A percentile compares a stretch with the other conserved stretches of the same genome.
Conservation (phyloP, 2,888 invertebrate genomes). For the Mythimna lalbum region DNA sequence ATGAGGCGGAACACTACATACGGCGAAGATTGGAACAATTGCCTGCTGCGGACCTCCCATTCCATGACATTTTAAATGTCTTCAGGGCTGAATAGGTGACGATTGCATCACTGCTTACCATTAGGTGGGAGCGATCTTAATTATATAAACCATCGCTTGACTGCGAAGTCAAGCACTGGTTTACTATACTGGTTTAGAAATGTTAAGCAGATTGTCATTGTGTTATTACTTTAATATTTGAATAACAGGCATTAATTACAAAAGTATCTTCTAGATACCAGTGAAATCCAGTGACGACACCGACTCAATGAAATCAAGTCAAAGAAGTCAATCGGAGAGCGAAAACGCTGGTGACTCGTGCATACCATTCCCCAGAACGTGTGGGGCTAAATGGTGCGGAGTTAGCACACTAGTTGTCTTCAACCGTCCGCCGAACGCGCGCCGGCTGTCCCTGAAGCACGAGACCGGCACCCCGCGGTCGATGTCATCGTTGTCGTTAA, state of each 20-base stretch:
- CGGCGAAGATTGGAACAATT: too few species aligned
- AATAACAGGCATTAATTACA: not conserved
- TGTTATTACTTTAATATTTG: not conserved
- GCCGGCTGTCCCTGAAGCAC: constrained; percentile 92
- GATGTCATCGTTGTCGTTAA: constrained; percentile 85
- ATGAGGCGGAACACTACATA: too few species aligned
- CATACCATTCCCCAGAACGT: constrained; percentile 98
- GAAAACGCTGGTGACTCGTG: constrained; percentile 93
- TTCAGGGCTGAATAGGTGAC: too few species aligned
- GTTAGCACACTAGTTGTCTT: constrained; percentile 97
- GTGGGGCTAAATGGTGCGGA: constrained; percentile 97
- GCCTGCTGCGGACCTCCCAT: too few species aligned
- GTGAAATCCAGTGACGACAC: constrained; percentile 90
- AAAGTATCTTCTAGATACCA: constrained; percentile 82
- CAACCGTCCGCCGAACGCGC: constrained; percentile 93
- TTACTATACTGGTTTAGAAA: too few species aligned
- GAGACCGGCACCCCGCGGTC: constrained; percentile 94
- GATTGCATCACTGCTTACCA: too few species aligned
- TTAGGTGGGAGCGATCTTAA: too few species aligned
- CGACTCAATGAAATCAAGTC: constrained; percentile 87
- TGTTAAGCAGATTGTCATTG: too few species aligned
- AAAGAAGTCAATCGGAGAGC: constrained; percentile 87
- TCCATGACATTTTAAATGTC: too few species aligned
- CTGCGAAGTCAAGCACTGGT: too few species aligned
- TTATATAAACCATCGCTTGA: too few species aligned